phyloP scores from a whole-genome alignment of 2,888 invertebrate species.

The Metellina segmentata region DNA sequence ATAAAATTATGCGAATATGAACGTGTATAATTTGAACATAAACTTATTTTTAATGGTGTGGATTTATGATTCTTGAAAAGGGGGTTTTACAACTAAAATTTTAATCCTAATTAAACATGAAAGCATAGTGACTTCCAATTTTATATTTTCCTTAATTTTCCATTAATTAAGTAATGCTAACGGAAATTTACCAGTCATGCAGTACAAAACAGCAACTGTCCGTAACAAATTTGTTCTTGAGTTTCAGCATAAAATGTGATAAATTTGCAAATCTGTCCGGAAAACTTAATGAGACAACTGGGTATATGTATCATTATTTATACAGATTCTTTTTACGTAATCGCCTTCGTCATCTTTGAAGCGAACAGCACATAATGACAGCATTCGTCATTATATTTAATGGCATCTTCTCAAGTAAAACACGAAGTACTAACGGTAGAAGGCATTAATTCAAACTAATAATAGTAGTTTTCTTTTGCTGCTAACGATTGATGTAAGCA shows the following conservation, averaged over 20 bases:
- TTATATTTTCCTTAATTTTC: too few relatives aligned
- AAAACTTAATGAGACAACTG: slow-evolving; percentile 42
- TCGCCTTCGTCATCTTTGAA: background rate
- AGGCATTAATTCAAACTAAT: slow-evolving; percentile 42
- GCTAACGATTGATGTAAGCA: background rate
- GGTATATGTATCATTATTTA: slow-evolving; percentile 35
- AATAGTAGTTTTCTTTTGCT: background rate
- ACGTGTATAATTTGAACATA: too few relatives aligned
- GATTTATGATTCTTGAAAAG: too few relatives aligned
- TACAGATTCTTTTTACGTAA: slow-evolving; percentile 22
- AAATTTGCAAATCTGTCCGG: slow-evolving; percentile 36
- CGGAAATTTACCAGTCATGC: too few relatives aligned
- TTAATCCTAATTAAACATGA: too few relatives aligned
- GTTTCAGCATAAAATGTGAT: slow-evolving; percentile 39
- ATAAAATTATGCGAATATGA: too few relatives aligned
- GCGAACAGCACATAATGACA: slow-evolving; percentile 10
- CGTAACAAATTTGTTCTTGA: background rate
- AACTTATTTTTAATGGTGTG: too few relatives aligned
- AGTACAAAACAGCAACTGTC: too few relatives aligned
- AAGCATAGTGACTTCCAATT: too few relatives aligned
- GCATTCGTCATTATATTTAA: slow-evolving; percentile 24
- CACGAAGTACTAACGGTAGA: background rate
- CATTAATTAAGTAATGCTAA: too few relatives aligned
- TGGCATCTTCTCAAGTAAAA: background rate
- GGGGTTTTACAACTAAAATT: too few relatives aligned